Percentiles rank a stretch among this genome's conserved stretches.
phyloP scores from a whole-genome alignment of 2,113 vertebrate genomes.

The Podiceps cristatus region DNA sequence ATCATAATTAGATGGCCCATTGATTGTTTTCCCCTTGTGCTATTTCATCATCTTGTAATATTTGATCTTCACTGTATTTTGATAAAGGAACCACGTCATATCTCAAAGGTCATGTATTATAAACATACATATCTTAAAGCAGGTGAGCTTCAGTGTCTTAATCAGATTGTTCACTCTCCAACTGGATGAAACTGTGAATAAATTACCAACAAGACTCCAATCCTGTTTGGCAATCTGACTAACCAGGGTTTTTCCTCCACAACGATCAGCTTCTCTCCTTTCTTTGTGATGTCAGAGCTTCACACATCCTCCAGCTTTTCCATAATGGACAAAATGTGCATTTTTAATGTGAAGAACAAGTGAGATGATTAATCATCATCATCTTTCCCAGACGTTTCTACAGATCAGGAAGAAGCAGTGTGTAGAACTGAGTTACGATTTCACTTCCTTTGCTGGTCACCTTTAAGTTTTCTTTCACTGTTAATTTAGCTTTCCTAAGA shows the following conservation, averaged over 20 bases:
- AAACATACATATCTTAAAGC: background rate
- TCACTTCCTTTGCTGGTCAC: constrained; percentile 46
- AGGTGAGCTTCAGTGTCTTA: background rate
- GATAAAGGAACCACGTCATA: background rate
- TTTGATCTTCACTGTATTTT: background rate
- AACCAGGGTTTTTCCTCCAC: background rate
- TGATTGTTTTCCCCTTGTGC: background rate
- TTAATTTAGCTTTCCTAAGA: constrained; percentile 27
- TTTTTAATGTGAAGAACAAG: constrained; percentile 51
- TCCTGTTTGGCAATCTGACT: background rate
- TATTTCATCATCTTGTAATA: background rate
- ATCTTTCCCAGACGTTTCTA: background rate
- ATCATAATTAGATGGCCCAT: background rate
- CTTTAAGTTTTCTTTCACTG: background rate
- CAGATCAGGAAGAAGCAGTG: background rate
- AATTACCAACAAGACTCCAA: background rate
- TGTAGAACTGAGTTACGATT: background rate
- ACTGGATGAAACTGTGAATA: background rate
- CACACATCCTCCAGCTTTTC: background rate
- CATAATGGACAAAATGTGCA: constrained; percentile 4
- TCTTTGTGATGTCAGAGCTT: background rate
- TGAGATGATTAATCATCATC: constrained; percentile 28
- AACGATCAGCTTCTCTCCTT: background rate
- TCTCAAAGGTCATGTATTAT: background rate
- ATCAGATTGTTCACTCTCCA: background rate